Evolutionary conservation across 1,140 invertebrate genomes (phyloP).

Genomic region (Bombus balteatus): DNA sequence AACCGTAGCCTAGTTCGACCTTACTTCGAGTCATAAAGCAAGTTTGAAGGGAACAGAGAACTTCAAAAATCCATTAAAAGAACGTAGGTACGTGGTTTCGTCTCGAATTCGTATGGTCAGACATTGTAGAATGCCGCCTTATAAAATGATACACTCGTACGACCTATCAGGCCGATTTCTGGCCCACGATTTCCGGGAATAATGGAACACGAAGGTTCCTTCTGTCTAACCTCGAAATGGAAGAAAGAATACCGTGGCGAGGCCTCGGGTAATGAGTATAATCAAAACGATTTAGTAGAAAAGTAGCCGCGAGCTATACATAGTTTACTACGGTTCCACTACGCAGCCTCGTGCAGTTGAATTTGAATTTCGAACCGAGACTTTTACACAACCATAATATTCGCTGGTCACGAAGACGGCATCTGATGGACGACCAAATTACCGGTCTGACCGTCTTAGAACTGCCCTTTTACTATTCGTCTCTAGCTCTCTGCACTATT

Average conservation of each 20-base stretch:
- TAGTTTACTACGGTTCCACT: conserved; percentile 37
- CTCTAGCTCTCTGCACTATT: conserved; percentile 57
- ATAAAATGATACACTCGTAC: conserved; percentile 57
- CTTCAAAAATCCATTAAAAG: neutral
- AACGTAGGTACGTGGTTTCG: neutral
- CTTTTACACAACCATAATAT: conserved; percentile 70
- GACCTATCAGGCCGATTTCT: conserved; percentile 33
- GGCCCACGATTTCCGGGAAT: conserved; percentile 74
- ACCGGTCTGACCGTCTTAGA: conserved; percentile 47
- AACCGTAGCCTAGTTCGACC: neutral
- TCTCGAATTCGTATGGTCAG: neutral
- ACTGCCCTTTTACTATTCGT: conserved; percentile 61
- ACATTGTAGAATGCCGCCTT: conserved; percentile 11
- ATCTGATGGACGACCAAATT: conserved; percentile 79
- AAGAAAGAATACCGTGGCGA: conserved; percentile 28
- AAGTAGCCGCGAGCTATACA: conserved; percentile 76
- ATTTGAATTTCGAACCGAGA: conserved; percentile 75
- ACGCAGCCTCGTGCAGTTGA: conserved; percentile 70
- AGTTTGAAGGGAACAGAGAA: neutral
- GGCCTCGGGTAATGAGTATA: conserved; percentile 77
- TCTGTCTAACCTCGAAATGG: conserved; percentile 29
- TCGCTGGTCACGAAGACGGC: conserved; percentile 77
- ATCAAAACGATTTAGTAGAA: conserved; percentile 79
- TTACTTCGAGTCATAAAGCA: neutral
- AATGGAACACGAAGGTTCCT: conserved; percentile 64